Base-by-base conservation (phyloP, 2,888 invertebrate genomes). In the Silvanus unidentatus region DNA sequence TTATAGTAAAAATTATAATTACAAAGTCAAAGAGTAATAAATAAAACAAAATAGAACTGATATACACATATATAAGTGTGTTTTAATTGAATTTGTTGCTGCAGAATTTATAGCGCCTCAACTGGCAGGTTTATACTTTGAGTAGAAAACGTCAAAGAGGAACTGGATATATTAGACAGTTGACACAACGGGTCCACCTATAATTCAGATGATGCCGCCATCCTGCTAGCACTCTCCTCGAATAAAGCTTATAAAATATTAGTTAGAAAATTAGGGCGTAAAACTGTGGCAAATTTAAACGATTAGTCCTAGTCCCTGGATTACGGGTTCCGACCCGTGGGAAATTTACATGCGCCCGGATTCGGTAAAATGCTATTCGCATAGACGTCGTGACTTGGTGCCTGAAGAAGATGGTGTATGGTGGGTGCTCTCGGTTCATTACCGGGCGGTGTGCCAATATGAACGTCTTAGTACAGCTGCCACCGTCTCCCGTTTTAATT, bases 401-500 rank as follows among this genome's bases (percentile, higher is more conserved):
- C 22, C 22, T 22, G 22, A 22, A 22, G 22, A 22, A 8, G 3
- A 22, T 22, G 22, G 8, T 22, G 32, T 32, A 32, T 12, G n/a
- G 11, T 12, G n/a, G 32, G 32, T 12, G 32, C 5, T 32, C 3
- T 3, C n/a, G 32, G 32, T 32, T 32, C 32, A 32, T 32, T 32
- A 32, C n/a, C n/a, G 32, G 13, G 32, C 32, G 37, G 37, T 16
- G 12, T 37, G 37, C 37, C 37, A 37, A 37, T 37, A 37, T 37
- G 14, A 12, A 37, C n/a, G 12, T 16, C 37, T 37, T 37, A 12
- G 15, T 37, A 37, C 37, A 52, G 48, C 52, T 52, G 52, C 44
- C 44, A 47, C 42, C 47, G 40, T 40, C 53, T 43, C 47, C 44
- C 36, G 49, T 54, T 54, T 54, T 54, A 54, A 54, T 54, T 54